These are phyloP conservation scores for Siderastrea radians DNA, from an alignment of 92 coral and sea anemone genomes.

Conservation along the genomic window DNA sequence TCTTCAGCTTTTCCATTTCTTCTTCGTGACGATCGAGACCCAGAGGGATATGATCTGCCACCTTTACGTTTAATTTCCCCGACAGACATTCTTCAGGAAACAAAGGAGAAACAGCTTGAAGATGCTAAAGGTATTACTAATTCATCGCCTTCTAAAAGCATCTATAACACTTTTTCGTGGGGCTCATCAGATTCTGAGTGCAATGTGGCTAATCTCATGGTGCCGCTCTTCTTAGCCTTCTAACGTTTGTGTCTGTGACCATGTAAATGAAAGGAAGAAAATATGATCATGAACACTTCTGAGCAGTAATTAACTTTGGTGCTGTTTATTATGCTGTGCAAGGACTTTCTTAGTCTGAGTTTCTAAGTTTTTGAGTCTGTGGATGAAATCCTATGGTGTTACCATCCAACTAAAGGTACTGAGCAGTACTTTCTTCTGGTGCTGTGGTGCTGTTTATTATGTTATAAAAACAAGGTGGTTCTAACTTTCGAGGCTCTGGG, in stretches of 20 bases:
- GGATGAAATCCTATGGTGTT: too few relatives aligned
- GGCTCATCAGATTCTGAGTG: too few relatives aligned
- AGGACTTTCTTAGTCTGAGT: too few relatives aligned
- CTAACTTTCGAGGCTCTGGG: too few relatives aligned
- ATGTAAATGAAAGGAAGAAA: too few relatives aligned
- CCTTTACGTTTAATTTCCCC: neutral
- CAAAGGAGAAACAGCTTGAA: conserved; percentile 25
- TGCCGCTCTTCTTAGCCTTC: neutral
- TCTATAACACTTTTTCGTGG: too few relatives aligned
- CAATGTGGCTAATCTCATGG: too few relatives aligned
- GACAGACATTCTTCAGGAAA: conserved; percentile 3
- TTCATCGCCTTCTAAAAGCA: neutral
- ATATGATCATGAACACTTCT: too few relatives aligned
- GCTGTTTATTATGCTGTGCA: neutral
- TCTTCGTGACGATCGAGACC: conserved; percentile 22
- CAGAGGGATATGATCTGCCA: conserved; percentile 13
- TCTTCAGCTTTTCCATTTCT: conserved; percentile 27
- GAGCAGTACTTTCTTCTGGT: neutral
- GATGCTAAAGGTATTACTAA: conserved; percentile 36
- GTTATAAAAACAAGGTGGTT: too few relatives aligned
- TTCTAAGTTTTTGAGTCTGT: too few relatives aligned
- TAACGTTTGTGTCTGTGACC: neutral
- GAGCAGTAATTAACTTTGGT: neutral
- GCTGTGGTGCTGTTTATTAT: neutral
- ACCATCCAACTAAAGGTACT: neutral